phyloP scores from a whole-genome alignment of 2,797 vertebrate species.

The Austrolebias charrua region DNA sequence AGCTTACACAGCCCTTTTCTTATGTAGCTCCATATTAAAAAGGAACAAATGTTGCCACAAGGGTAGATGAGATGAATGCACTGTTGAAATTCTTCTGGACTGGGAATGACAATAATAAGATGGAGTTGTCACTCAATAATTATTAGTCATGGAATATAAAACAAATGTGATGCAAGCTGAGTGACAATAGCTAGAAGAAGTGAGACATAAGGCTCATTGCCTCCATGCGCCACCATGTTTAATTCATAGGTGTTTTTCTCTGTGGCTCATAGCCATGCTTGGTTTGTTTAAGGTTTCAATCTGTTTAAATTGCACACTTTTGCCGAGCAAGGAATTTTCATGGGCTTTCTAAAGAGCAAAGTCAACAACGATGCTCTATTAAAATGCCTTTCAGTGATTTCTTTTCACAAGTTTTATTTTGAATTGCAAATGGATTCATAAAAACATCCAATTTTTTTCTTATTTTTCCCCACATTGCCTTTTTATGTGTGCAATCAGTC shows the following conservation, averaged over 20 bases:
- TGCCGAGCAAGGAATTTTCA: constrained; percentile 64
- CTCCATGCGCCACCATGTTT: constrained; percentile 57
- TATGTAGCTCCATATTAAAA: not conserved
- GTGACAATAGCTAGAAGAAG: constrained; percentile 43
- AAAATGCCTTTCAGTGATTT: constrained; percentile 68
- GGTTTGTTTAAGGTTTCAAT: constrained; percentile 69
- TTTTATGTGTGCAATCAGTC: constrained; percentile 27
- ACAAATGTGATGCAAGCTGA: constrained; percentile 46
- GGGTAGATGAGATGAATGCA: not conserved
- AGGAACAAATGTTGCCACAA: not conserved
- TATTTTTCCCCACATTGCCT: constrained; percentile 8
- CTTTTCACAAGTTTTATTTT: constrained; percentile 53
- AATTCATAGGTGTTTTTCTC: constrained; percentile 59
- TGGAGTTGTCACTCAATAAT: constrained; percentile 1
- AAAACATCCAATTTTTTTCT: constrained; percentile 34
- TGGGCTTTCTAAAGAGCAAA: constrained; percentile 62
- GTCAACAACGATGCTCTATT: constrained; percentile 71
- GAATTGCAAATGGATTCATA: constrained; percentile 68
- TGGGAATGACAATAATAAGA: constrained; percentile 5
- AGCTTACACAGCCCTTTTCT: not conserved
- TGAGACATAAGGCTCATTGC: constrained; percentile 41
- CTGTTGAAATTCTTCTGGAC: constrained; percentile 1
- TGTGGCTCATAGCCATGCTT: constrained; percentile 54
- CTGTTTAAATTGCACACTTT: constrained; percentile 65
- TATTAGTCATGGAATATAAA: constrained; percentile 2